Evolutionary conservation across 2,797 vertebrate species (phyloP).

Genomic region (Sebastes nivosus): DNA sequence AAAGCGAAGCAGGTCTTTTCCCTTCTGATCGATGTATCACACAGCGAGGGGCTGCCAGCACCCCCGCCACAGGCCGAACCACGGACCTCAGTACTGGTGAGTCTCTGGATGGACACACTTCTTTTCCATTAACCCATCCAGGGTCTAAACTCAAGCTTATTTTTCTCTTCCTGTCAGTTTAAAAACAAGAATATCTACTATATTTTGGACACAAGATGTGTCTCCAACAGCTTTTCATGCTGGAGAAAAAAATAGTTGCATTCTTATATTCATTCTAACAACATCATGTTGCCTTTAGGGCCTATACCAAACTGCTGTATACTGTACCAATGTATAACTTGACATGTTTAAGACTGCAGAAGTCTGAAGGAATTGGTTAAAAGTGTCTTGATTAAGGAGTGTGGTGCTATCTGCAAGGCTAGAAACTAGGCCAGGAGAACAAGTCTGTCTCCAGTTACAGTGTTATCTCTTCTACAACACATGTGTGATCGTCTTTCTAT

Average conservation of each 20-base stretch:
- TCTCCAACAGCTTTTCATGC: background rate
- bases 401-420: background rate
- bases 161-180: background rate
- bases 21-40: conserved; percentile 83
- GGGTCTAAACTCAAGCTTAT: background rate
- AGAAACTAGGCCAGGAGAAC: conserved; percentile 52
- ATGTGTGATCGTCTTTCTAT: conserved; percentile 61
- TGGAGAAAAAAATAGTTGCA: background rate
- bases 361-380: background rate
- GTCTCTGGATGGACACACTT: conserved; percentile 20
- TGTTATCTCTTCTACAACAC: conserved; percentile 43
- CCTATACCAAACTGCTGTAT: background rate
- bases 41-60: conserved; percentile 80
- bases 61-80: conserved; percentile 80
- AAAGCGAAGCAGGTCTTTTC: conserved; percentile 19
- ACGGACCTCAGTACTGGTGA: conserved; percentile 87
- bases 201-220: background rate
- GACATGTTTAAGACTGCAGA: background rate
- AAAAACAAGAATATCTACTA: background rate
- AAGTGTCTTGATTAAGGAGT: background rate
- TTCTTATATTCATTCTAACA: background rate
- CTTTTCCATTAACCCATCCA: background rate
- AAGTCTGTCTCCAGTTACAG: conserved; percentile 65
- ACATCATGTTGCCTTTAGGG: background rate
- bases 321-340: background rate